Conservation (phyloP, 2,113 vertebrate species). For the Suncus etruscus region DNA sequence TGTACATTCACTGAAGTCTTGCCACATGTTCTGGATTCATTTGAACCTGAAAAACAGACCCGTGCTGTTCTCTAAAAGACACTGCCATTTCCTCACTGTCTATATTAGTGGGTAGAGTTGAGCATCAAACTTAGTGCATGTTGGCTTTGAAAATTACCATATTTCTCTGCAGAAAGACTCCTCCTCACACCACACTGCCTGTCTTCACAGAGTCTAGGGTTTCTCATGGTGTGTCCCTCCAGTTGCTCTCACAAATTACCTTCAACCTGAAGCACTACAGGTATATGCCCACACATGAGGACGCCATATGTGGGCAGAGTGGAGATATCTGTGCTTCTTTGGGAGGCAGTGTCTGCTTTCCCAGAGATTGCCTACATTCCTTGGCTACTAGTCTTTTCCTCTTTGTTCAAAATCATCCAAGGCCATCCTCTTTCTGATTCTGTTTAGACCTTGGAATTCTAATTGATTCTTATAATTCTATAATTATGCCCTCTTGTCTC, state of each 20-base stretch:
- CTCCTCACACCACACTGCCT: not conserved
- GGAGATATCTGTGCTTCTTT: not conserved
- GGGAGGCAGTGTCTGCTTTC: not conserved
- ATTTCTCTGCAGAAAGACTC: not conserved
- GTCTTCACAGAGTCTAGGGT: not conserved
- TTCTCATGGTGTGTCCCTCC: not conserved
- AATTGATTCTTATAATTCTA: not conserved
- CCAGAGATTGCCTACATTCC: no score
- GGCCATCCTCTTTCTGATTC: not conserved
- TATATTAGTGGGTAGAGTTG: no score
- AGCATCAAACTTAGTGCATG: not conserved
- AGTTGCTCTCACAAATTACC: not conserved
- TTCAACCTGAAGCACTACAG: not conserved
- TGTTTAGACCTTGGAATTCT: not conserved
- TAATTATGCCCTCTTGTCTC: not conserved
- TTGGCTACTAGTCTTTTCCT: rapidly evolving
- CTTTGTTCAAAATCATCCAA: not conserved
- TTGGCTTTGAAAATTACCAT: not conserved
- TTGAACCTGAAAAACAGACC: not conserved
- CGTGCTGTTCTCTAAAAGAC: not conserved
- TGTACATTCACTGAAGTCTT: not conserved
- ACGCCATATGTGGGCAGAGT: no score
- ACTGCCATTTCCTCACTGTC: not conserved
- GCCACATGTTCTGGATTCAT: not conserved
- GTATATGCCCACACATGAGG: not conserved